These are phyloP conservation scores for Ptychoptera contaminata DNA, from an alignment of 2,888 invertebrate species.

Conservation along the genomic window DNA sequence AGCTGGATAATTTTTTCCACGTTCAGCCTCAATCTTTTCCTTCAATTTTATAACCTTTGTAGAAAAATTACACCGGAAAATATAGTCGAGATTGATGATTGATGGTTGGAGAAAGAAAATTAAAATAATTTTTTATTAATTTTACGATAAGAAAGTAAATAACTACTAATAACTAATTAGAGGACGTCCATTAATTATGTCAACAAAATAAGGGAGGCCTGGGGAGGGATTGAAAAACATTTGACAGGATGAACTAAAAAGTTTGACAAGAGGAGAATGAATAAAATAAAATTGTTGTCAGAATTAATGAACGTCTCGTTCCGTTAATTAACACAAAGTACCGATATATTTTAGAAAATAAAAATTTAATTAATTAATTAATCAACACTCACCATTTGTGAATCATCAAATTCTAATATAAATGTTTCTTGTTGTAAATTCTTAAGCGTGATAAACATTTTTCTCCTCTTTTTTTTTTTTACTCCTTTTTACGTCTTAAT, in stretches of 20 bases:
- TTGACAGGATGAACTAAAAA: background rate
- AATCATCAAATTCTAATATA: constrained; percentile 74
- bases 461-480: constrained; percentile 1
- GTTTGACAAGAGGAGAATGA: background rate
- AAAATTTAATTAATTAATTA: background rate
- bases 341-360: no score
- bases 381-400: constrained; percentile 47
- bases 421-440: constrained; percentile 88
- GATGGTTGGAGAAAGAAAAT: no score
- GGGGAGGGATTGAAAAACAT: background rate
- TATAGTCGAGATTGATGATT: no score
- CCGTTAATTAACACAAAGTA: no score
- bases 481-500: no score
- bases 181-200: no score
- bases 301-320: no score
- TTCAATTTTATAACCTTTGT: constrained; percentile 55
- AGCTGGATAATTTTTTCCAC: constrained; percentile 77
- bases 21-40: constrained; percentile 77
- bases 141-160: constrained; percentile 4
- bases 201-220: background rate
- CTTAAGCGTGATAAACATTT: constrained; percentile 83
- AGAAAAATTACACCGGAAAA: no score
- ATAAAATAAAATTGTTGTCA: constrained; percentile 1
- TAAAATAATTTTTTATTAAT: no score
- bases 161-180: no score